Evolutionary conservation across 2,797 vertebrate species (phyloP).

Genomic region (Pampus argenteus): DNA sequence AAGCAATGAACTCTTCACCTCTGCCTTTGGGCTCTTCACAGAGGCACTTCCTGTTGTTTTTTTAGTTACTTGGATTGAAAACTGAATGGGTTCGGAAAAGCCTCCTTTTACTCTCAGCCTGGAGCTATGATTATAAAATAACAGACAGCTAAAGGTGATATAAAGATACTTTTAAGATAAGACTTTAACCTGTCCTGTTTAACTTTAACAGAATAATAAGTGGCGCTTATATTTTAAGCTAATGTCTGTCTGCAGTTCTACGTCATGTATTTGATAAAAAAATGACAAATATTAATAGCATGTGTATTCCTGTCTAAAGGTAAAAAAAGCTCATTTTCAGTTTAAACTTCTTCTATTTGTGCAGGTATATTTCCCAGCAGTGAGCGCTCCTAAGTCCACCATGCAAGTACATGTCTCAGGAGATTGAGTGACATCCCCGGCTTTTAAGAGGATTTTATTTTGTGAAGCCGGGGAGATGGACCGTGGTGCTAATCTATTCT

Average conservation of each 20-base stretch:
- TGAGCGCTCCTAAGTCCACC: slow-evolving; percentile 61
- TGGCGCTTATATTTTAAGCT: slow-evolving; percentile 16
- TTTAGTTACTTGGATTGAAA: slow-evolving; percentile 69
- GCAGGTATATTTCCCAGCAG: slow-evolving; percentile 72
- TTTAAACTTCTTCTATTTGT: slow-evolving; percentile 75
- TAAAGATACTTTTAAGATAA: slow-evolving; percentile 67
- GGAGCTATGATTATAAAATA: slow-evolving; percentile 67
- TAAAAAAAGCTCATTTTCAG: slow-evolving; percentile 54
- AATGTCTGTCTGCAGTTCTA: not conserved
- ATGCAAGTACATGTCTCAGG: slow-evolving; percentile 76
- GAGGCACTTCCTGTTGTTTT: slow-evolving; percentile 80
- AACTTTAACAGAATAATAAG: slow-evolving; percentile 26
- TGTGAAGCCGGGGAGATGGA: slow-evolving; percentile 76
- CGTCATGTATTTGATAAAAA: not conserved
- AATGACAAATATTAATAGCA: slow-evolving; percentile 10
- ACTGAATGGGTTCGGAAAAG: slow-evolving; percentile 74
- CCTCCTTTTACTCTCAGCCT: slow-evolving; percentile 63
- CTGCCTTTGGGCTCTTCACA: slow-evolving; percentile 70
- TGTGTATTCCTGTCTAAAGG: slow-evolving; percentile 3
- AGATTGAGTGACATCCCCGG: slow-evolving; percentile 79
- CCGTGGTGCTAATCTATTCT: slow-evolving; percentile 80
- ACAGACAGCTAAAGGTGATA: slow-evolving; percentile 66
- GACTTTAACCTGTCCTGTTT: slow-evolving; percentile 66
- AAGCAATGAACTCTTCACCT: slow-evolving; percentile 74
- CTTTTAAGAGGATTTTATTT: slow-evolving; percentile 82